phyloP scores from a whole-genome alignment of 2,888 invertebrate genomes.

The Nomada fabriciana region DNA sequence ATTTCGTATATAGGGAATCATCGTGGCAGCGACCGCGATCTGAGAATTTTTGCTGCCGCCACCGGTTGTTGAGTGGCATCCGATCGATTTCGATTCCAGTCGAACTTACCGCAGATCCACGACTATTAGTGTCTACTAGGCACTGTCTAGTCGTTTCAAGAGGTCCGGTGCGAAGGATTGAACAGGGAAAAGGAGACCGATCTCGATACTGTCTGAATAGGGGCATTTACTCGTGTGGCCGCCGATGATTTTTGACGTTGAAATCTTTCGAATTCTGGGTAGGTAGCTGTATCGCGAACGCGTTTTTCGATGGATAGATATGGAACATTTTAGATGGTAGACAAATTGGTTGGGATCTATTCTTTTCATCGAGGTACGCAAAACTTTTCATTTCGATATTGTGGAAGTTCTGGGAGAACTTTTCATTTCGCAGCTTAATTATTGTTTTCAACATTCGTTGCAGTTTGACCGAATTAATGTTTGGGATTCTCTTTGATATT shows the following conservation, averaged over 20 bases:
- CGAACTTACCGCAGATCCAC: constrained; percentile 48
- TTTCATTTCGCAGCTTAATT: too few relatives aligned
- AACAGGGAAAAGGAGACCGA: not conserved
- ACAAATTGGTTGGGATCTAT: too few relatives aligned
- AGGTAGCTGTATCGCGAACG: not conserved
- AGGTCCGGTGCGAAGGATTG: constrained; percentile 36
- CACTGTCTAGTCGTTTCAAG: constrained; percentile 16
- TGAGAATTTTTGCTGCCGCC: constrained; percentile 61
- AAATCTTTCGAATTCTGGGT: constrained; percentile 6
- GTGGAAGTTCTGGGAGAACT: too few relatives aligned
- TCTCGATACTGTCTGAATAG: constrained; percentile 21
- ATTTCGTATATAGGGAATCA: constrained; percentile 49
- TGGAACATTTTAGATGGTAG: too few relatives aligned
- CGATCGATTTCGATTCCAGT: constrained; percentile 59
- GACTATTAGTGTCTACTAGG: constrained; percentile 41
- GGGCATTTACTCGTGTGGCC: constrained; percentile 26
- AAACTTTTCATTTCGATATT: too few relatives aligned
- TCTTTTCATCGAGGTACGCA: too few relatives aligned
- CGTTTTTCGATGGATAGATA: too few relatives aligned
- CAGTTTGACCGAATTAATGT: too few relatives aligned
- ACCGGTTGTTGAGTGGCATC: constrained; percentile 50
- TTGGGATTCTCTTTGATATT: too few relatives aligned
- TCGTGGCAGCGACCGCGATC: constrained; percentile 47
- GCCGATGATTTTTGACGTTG: constrained; percentile 1
- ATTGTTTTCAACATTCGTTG: too few relatives aligned